These are phyloP conservation scores for Falco concolor DNA, from an alignment of 2,797 vertebrate species.

Conservation along the genomic window DNA sequence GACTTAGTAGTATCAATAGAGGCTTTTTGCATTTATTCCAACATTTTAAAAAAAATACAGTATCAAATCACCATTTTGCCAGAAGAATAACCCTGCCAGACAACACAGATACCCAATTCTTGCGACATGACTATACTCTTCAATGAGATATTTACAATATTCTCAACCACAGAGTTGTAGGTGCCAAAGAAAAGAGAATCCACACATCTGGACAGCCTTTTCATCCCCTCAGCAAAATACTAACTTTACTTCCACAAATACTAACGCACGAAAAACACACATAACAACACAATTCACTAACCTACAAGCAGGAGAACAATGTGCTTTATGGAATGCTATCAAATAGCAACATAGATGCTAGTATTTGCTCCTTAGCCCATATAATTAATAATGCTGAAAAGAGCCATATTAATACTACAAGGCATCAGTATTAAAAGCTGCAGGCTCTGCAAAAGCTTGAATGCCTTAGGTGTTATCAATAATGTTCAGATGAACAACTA, in stretches of 20 bases:
- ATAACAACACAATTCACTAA: not conserved
- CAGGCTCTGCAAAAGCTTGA: not conserved
- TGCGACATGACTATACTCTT: not conserved
- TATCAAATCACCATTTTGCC: not conserved
- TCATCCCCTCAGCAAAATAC: not conserved
- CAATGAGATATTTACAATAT: not conserved
- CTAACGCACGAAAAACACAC: not conserved
- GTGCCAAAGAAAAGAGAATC: not conserved
- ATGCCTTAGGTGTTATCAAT: not conserved
- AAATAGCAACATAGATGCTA: slow-evolving; percentile 15
- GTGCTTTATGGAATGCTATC: slow-evolving; percentile 9
- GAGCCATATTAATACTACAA: slow-evolving; percentile 15
- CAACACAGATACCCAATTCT: not conserved
- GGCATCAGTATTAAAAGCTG: not conserved
- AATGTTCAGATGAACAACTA: not conserved
- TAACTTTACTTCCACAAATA: not conserved
- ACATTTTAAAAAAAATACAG: not conserved
- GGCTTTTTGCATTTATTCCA: not conserved
- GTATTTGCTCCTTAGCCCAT: slow-evolving; percentile 18
- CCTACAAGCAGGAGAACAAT: not conserved
- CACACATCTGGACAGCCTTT: not conserved
- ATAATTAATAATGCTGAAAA: slow-evolving; percentile 63
- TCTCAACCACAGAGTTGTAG: not conserved
- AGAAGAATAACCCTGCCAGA: not conserved
- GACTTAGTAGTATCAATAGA: not conserved